Evolutionary conservation across 2,113 vertebrate genomes (phyloP).

Genomic region (Callaeas wilsoni): DNA sequence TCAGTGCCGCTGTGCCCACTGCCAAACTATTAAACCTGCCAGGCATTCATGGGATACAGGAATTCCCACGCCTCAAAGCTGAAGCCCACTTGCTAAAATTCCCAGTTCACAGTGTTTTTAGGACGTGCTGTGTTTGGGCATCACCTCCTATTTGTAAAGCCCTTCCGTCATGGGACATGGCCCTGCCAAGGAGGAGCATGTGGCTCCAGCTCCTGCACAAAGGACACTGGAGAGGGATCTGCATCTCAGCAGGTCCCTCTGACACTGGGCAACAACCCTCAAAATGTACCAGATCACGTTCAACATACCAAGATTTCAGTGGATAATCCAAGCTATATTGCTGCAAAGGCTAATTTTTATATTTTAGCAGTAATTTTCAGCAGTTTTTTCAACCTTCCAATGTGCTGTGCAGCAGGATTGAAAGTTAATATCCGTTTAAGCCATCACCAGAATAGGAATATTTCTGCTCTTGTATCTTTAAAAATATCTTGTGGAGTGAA

Average conservation of each 20-base stretch:
- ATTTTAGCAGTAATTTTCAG: neutral
- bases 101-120: neutral
- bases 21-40: neutral
- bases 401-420: neutral
- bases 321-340: neutral
- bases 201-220: neutral
- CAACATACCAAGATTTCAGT: neutral
- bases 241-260: neutral
- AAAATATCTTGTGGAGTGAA: slow-evolving; percentile 44
- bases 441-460: neutral
- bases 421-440: slow-evolving; percentile 30
- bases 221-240: neutral
- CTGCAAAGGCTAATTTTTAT: neutral
- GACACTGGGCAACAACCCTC: neutral
- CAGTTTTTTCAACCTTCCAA: neutral
- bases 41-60: neutral
- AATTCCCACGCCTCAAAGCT: neutral
- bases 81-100: neutral
- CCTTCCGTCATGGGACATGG: too few relatives aligned
- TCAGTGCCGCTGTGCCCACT: neutral
- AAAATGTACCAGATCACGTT: neutral
- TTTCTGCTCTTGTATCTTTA: slow-evolving; percentile 58
- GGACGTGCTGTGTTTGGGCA: neutral
- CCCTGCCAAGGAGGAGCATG: neutral
- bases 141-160: accelerated